Conservation (phyloP, 2,797 vertebrate genomes). For the Pelobates cultripes region DNA sequence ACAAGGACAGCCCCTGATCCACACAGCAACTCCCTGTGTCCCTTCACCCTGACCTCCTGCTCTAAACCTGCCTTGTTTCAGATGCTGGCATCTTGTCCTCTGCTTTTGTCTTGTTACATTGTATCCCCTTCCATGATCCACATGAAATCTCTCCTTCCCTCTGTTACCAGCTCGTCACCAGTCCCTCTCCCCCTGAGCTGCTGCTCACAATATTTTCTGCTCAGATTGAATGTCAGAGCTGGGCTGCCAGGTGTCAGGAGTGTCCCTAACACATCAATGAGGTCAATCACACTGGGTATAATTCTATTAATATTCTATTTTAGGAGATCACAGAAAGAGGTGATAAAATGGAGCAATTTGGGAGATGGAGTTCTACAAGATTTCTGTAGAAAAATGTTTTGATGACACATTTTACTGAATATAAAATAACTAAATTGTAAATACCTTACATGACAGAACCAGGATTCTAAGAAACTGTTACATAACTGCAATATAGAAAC, state of each 20-base stretch:
- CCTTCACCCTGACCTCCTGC: not conserved
- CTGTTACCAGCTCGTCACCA: not conserved
- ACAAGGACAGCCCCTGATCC: not conserved
- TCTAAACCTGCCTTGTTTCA: not conserved
- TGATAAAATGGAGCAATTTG: too few relatives aligned
- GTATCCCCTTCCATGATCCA: not conserved
- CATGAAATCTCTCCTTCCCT: not conserved
- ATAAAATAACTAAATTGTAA: too few relatives aligned
- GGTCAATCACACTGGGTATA: not conserved
- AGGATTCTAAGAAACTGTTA: too few relatives aligned
- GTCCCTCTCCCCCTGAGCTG: conserved; percentile 9
- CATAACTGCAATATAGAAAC: too few relatives aligned
- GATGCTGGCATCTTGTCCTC: too few relatives aligned
- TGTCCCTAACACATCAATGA: too few relatives aligned
- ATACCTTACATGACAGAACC: too few relatives aligned
- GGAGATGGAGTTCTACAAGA: too few relatives aligned
- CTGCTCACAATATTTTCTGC: conserved; percentile 24
- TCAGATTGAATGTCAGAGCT: conserved; percentile 25
- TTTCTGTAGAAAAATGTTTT: too few relatives aligned
- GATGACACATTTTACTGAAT: too few relatives aligned
- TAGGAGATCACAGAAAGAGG: too few relatives aligned
- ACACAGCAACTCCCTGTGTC: not conserved
- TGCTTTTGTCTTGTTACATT: not conserved
- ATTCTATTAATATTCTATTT: too few relatives aligned
- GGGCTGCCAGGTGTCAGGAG: not conserved